Conservation (phyloP, 35 echinoderm and acorn worm genomes). For the Amphiura filiformis region DNA sequence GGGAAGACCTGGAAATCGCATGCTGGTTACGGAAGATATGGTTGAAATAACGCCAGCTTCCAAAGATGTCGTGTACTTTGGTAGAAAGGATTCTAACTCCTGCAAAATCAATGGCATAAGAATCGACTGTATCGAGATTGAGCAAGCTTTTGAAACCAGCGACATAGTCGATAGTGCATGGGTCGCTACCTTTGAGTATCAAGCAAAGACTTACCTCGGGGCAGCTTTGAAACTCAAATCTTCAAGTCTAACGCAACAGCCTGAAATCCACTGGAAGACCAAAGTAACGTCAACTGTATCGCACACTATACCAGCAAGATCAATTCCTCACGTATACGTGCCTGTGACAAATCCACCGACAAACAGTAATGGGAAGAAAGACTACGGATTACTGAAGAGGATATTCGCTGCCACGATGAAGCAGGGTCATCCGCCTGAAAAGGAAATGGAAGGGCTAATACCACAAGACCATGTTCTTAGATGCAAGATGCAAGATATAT, state of each 20-base stretch:
- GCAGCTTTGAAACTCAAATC: constrained; percentile 14
- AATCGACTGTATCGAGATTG: not conserved
- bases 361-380: constrained; percentile 11
- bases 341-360: constrained; percentile 9
- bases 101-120: constrained; percentile 10
- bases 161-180: not conserved
- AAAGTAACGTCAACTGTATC: not conserved
- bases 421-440: not conserved
- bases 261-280: not conserved
- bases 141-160: constrained; percentile 18
- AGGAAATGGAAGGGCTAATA: not conserved
- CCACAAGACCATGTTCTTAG: not conserved
- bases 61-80: not conserved
- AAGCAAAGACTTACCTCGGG: constrained; percentile 4
- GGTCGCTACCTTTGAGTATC: not conserved
- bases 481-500: not conserved
- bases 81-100: not conserved
- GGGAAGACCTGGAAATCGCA: constrained; percentile 11
- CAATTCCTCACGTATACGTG: not conserved
- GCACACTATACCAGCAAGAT: not conserved
- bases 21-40: not conserved
- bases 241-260: not conserved
- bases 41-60: not conserved
- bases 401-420: not conserved
- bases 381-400: not conserved